Evolutionary conservation across 2,113 vertebrate species (phyloP).

Genomic region (Apistogramma diplotaenia): DNA sequence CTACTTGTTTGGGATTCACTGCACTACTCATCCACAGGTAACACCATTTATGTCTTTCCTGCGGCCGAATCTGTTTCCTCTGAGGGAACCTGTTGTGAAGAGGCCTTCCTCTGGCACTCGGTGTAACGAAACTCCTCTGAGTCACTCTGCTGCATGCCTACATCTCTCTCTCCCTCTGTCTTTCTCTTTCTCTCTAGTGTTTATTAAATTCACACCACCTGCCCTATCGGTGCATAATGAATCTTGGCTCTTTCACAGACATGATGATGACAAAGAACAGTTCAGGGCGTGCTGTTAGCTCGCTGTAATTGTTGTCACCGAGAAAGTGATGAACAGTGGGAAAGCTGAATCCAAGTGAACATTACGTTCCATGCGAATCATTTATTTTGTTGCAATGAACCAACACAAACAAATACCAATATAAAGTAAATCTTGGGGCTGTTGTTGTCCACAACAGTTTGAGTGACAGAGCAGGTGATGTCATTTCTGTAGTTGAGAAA

Average conservation of each 20-base stretch:
- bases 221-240: constrained; percentile 34
- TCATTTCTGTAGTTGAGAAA: background rate
- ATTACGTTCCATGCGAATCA: constrained; percentile 2
- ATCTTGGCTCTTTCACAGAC: constrained; percentile 7
- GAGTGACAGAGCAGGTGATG: background rate
- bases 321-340: constrained; percentile 33
- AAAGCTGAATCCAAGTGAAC: constrained; percentile 12
- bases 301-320: constrained; percentile 12
- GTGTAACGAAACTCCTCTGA: constrained; percentile 47
- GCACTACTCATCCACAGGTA: constrained; percentile 32
- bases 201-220: constrained; percentile 59
- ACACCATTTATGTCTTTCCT: constrained; percentile 70
- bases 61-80: constrained; percentile 15
- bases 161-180: background rate
- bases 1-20: constrained; percentile 6
- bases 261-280: constrained; percentile 32
- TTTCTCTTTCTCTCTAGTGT: constrained; percentile 5
- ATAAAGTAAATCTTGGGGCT: background rate
- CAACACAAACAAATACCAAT: background rate
- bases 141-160: constrained; percentile 45
- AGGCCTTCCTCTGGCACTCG: constrained; percentile 53
- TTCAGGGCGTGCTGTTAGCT: background rate
- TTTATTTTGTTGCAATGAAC: background rate
- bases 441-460: background rate
- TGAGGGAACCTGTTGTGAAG: constrained; percentile 3